Base-by-base conservation (phyloP, 2,888 invertebrate species). In the Nebria salina region DNA sequence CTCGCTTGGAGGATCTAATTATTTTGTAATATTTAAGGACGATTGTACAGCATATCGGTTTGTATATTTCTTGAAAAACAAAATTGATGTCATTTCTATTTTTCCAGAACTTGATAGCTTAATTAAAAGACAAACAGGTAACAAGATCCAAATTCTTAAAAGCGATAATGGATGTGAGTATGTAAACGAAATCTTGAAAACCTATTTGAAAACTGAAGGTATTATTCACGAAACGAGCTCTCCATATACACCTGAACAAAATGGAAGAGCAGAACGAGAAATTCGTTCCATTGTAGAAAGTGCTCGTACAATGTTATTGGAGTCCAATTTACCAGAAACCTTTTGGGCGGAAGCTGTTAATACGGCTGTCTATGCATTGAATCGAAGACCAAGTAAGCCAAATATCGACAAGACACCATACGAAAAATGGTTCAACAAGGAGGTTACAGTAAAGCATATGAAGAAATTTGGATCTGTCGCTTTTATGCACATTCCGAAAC, bases 291-390 rank as follows among this genome's bases (percentile, higher is more conserved):
- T 87, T 11, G 84, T 86, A 15, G 86, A 87, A 77, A 82, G 82
- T 68, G 85, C 86, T 13, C 83, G 85, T 65, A 83, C 86, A 1
- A 85, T 87, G 85, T 25, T 87, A 15, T 70, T 81, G 3, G 80
- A 84, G 34, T 83, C 83, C 15, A 77, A 84, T n/a, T 65, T 87
- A 66, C 84, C 83, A 1, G 77, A 83, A 13, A 34, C 75, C 15
- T 83, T 86, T 54, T 88, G 87, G 87, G 85, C 85, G 25, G 87
- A 88, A 82, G 87, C 86, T 34, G 84, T 85, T 6, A 82, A 82
- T n/a, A 85, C 85, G 26, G 84, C 85, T 64, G 83, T 81, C 26
- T 86, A 86, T 82, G 41, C 86, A 15, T 72, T 84, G 13, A 87
- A 87, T 74, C 75, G 85, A 72, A 83, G 66, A 66, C 66, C 66